A percentile compares a stretch with the other conserved stretches of the same genome.
These are phyloP conservation scores for Scatophagus argus DNA, from an alignment of 2,113 vertebrate genomes.

Conservation along the genomic window DNA sequence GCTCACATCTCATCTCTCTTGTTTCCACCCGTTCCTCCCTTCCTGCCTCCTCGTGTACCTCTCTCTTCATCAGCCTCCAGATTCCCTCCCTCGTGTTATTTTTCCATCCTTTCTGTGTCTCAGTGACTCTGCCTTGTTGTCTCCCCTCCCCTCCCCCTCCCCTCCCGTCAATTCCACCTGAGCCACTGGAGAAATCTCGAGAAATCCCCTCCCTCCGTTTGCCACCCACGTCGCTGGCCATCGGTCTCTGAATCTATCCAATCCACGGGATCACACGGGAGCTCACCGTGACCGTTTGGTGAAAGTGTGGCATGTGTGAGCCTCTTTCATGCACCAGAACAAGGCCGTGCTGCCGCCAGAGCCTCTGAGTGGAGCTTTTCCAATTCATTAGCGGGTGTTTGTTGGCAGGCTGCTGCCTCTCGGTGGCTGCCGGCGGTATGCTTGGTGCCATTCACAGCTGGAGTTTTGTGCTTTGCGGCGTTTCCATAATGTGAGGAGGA, in stretches of 20 bases:
- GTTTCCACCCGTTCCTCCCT: neutral
- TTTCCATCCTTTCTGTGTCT: slow-evolving; percentile 51
- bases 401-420: slow-evolving; percentile 64
- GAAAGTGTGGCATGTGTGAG: slow-evolving; percentile 10
- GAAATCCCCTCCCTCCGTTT: slow-evolving; percentile 63
- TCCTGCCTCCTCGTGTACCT: neutral
- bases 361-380: slow-evolving; percentile 28
- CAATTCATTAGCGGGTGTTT: slow-evolving; percentile 57
- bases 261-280: slow-evolving; percentile 18
- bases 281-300: slow-evolving; percentile 28
- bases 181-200: slow-evolving; percentile 46
- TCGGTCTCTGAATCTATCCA: slow-evolving; percentile 62
- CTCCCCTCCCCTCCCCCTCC: neutral
- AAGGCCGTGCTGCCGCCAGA: neutral
- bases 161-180: slow-evolving; percentile 9
- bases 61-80: neutral
- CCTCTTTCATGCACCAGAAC: slow-evolving; percentile 24
- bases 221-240: slow-evolving; percentile 63
- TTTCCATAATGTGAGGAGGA: slow-evolving; percentile 43
- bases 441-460: slow-evolving; percentile 53
- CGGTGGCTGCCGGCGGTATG: slow-evolving; percentile 41
- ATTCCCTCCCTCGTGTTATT: slow-evolving; percentile 16
- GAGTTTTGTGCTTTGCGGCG: slow-evolving; percentile 46
- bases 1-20: neutral
- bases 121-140: slow-evolving; percentile 38